phyloP scores from a whole-genome alignment of 2,113 vertebrate genomes.

The Anarhynchus alexandrinus region DNA sequence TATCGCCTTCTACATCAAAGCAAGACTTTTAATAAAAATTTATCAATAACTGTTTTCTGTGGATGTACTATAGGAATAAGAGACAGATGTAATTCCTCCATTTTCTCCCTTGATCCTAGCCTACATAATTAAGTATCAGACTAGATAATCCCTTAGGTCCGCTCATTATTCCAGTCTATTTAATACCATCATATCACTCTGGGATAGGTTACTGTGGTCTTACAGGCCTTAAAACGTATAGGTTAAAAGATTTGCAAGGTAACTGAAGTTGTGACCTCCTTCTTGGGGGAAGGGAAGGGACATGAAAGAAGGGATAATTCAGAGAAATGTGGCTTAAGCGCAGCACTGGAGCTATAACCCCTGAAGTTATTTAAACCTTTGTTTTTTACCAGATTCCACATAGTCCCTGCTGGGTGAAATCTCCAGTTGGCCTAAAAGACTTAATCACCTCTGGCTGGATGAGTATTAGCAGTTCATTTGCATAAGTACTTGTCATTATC shows the following conservation, averaged over 20 bases:
- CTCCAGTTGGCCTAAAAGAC: slow-evolving; percentile 51
- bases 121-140: slow-evolving; percentile 63
- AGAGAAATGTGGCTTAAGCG: slow-evolving; percentile 1
- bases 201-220: neutral
- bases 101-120: slow-evolving; percentile 8
- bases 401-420: slow-evolving; percentile 49
- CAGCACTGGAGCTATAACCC: neutral
- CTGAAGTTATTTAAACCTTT: slow-evolving; percentile 25
- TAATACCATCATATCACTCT: slow-evolving; percentile 41
- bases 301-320: neutral
- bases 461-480: slow-evolving; percentile 59
- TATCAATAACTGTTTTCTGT: neutral
- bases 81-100: slow-evolving; percentile 30
- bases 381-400: neutral
- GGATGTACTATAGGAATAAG: neutral
- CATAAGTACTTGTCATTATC: slow-evolving; percentile 66
- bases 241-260: slow-evolving; percentile 34
- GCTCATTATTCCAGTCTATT: slow-evolving; percentile 61
- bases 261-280: slow-evolving; percentile 5
- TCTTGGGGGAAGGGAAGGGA: neutral
- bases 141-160: slow-evolving; percentile 48
- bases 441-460: slow-evolving; percentile 62
- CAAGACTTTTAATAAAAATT: neutral
- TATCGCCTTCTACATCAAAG: neutral
- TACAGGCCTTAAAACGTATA: neutral